Base-by-base conservation (phyloP, 2,888 invertebrate genomes). In the Drosophila peninsularis region DNA sequence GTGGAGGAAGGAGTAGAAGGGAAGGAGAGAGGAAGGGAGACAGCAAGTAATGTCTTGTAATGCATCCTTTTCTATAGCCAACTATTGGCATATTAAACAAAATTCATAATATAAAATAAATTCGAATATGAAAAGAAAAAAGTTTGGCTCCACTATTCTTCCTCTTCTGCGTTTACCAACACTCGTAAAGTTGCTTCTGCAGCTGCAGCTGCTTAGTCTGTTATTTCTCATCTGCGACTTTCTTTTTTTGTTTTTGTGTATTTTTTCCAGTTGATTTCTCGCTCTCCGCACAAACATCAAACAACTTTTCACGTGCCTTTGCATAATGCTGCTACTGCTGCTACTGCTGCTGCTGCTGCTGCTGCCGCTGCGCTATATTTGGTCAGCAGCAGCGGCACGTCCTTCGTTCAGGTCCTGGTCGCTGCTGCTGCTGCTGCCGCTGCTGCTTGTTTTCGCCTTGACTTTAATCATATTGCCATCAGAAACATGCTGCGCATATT, bases 391-490 rank as follows among this genome's bases (percentile, higher is more conserved):
- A 63, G 49, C 39, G 37, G 80, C 74, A 60, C 39, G 34, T 57
- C 41, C 39, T 11, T 3, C 17, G 34, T 21, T 27, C 7, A 57
- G 9, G 9, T 72, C 34, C 50, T 64, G 54, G 47, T 50, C 50
- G 27, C 21, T 70, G 58, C 21, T 49, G 54, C 57, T 62, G 68
- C 24, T 5, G 24, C 24, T 24, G 24, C 24, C 5, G 24, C 66
- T 74, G 39, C 63, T 63, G 71, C 66, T 75, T 71, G 84, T 81
- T 84, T 82, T 80, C 80, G 87, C 78, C 82, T 78, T 76, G 87
- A 72, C 84, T 80, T 87, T 84, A 84, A 84, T 84, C 83, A 87
- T 87, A 84, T 84, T 84, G 82, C 83, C 82, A 83, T 87, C 83
- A 80, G 68, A 56, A 57, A 73, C 82, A 82, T 67, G 70, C 71